These are phyloP conservation scores for Catharus ustulatus DNA, from an alignment of 2,797 vertebrate genomes.

Conservation along the genomic window DNA sequence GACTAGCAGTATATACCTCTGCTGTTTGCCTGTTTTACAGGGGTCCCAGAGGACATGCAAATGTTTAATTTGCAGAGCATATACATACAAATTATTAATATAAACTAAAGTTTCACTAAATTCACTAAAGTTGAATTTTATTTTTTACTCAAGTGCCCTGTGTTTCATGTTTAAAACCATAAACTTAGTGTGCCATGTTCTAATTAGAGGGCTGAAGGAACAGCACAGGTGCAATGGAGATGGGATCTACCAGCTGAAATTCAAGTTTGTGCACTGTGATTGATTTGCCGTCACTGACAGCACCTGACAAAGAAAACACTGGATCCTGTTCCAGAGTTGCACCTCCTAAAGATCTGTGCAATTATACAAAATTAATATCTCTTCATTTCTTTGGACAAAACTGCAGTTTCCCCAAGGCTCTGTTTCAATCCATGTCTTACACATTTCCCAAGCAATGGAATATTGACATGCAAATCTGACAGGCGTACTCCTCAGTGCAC, in stretches of 20 bases:
- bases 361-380: constrained; percentile 10
- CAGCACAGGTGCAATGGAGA: constrained; percentile 4
- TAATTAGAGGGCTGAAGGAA: background rate
- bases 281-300: background rate
- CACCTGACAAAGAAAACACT: constrained; percentile 38
- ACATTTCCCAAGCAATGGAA: constrained; percentile 64
- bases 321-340: constrained; percentile 12
- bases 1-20: background rate
- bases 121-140: background rate
- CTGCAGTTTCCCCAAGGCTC: constrained; percentile 41
- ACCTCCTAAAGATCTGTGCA: constrained; percentile 21
- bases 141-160: background rate
- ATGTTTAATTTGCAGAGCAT: background rate
- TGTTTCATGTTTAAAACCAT: background rate
- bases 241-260: constrained; percentile 22
- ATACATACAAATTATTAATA: background rate
- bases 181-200: background rate
- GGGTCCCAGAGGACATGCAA: background rate
- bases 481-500: background rate
- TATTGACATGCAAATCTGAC: constrained; percentile 43
- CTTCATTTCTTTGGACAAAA: constrained; percentile 41
- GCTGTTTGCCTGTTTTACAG: background rate
- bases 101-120: background rate
- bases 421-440: constrained; percentile 46
- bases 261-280: constrained; percentile 22